phyloP scores from a whole-genome alignment of 2,113 vertebrate species.

The Grantiella picta region DNA sequence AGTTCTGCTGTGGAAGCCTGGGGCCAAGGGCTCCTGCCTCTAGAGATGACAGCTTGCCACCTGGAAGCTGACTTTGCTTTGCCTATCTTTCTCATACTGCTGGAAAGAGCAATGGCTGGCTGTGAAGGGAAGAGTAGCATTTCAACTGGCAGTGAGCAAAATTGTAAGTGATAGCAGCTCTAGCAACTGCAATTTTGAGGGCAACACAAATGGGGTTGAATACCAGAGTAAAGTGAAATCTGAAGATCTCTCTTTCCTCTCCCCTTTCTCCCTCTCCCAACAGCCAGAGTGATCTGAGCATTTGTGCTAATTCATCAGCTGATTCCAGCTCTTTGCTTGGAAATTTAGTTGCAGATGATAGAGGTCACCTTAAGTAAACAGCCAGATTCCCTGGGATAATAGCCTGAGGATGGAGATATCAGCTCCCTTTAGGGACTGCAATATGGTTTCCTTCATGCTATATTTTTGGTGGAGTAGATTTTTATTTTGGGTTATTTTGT shows the following conservation, averaged over 20 bases:
- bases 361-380: neutral
- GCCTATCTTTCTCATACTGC: neutral
- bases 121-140: neutral
- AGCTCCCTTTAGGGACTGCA: neutral
- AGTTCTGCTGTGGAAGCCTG: neutral
- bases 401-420: neutral
- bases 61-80: neutral
- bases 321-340: neutral
- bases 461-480: neutral
- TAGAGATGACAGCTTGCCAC: neutral
- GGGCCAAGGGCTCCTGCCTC: neutral
- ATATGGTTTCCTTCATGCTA: neutral
- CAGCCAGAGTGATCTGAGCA: neutral
- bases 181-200: neutral
- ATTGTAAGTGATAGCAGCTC: neutral
- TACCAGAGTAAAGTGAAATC: neutral
- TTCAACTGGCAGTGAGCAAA: neutral
- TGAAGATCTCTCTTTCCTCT: neutral
- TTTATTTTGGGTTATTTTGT: neutral
- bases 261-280: accelerated
- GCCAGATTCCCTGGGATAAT: neutral
- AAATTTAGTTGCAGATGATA: neutral
- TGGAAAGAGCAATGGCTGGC: neutral
- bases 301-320: neutral
- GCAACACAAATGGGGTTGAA: neutral